These are phyloP conservation scores for Ceratina calcarata DNA, from an alignment of 1,140 invertebrate species.

Conservation along the genomic window DNA sequence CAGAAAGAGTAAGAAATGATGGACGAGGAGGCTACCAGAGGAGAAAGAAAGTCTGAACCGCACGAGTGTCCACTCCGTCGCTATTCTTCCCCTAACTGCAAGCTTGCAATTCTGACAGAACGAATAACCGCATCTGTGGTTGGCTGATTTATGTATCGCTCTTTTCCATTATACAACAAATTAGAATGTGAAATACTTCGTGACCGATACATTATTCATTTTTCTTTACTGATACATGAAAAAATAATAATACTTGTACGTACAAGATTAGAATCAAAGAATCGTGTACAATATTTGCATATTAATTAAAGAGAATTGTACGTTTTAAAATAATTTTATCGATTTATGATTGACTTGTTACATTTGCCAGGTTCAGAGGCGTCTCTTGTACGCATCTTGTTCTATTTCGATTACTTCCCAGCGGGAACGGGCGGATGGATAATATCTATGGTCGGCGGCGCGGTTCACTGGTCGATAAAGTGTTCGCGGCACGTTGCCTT, in stretches of 20 bases:
- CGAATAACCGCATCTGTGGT: not conserved
- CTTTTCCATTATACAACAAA: too few species aligned
- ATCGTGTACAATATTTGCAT: too few species aligned
- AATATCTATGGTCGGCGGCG: slow-evolving; percentile 10
- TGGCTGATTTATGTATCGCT: too few species aligned
- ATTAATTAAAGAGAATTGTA: too few species aligned
- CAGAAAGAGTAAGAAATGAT: not conserved
- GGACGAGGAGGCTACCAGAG: not conserved
- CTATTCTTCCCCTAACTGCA: slow-evolving; percentile 9
- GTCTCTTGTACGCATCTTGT: not conserved
- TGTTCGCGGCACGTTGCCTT: slow-evolving; percentile 41
- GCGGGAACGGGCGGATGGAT: not conserved
- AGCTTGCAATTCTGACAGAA: slow-evolving; percentile 32
- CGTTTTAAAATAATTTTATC: not conserved
- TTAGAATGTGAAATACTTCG: too few species aligned
- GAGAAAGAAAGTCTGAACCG: not conserved
- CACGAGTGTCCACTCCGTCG: slow-evolving; percentile 43
- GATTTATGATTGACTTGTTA: not conserved
- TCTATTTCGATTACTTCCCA: slow-evolving; percentile 4
- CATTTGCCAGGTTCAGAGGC: not conserved
- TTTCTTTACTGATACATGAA: too few species aligned
- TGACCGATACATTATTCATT: too few species aligned
- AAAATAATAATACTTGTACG: too few species aligned
- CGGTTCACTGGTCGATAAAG: slow-evolving; percentile 43
- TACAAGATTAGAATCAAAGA: too few species aligned